Evolutionary conservation across 1,140 invertebrate species (phyloP), one percentile per base, ranked within the genome.

Genomic region (Neoseiulus cucumeris): DNA sequence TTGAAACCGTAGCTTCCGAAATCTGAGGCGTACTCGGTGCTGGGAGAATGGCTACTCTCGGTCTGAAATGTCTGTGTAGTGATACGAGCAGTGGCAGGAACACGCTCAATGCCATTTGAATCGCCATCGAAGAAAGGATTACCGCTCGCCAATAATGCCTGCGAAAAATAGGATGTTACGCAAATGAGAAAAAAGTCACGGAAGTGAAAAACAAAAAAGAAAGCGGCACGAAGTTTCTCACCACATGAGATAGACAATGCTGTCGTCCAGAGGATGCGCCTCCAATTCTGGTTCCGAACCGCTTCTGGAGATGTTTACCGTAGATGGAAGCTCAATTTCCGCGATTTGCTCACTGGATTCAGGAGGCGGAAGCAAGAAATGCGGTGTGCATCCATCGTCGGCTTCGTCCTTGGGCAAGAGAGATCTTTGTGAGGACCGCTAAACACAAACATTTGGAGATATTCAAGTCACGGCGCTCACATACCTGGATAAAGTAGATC

Each of bases 91-190:
- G 28, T 4, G 41, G 64, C 41, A 42, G 47, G 20, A 66, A 20
- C 29, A 70, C 17, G 45, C 70, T 70, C 12, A 70, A 22, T 7
- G 65, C 9, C 7, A 70, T n/a, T 44, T 65, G 44, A 18, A 42
- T 7, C 7, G 29, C 75, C 42, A 87, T 70, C n/a, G 82, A 83
- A 65, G 86, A 83, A 0, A 82, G 75, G 5, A 82, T 68, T 64
- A 88, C 81, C 78, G 87, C 85, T 75, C 84, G 86, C 86, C 83
- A 69, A 65, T 68, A 69, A 66, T 68, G 51, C 14, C 47, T 41
- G n/a, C 59, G 55, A 17, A 55, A 45, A n/a, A n/a, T n/a, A n/a
- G n/a, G n/a, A n/a, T n/a, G n/a, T n/a, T n/a, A n/a, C n/a, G n/a
- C n/a, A n/a, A n/a, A n/a, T n/a, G n/a, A n/a, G n/a, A n/a, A n/a